Evolutionary conservation across 2,113 vertebrate genomes (phyloP).

Genomic region (Cavia porcellus): DNA sequence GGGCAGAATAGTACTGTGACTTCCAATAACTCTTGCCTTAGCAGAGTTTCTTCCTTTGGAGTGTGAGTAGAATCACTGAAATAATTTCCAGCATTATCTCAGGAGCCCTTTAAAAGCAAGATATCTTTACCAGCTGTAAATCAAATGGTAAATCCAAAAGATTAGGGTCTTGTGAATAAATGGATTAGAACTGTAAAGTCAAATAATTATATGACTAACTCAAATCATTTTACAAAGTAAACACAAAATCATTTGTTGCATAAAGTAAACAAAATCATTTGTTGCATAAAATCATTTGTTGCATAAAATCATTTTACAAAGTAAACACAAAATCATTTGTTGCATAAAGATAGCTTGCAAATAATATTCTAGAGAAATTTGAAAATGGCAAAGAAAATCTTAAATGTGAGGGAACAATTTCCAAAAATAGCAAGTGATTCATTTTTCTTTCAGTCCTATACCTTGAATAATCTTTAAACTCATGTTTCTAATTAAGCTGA

Average conservation of each 20-base stretch:
- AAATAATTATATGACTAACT: slow-evolving; percentile 24
- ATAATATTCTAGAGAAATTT: slow-evolving; percentile 40
- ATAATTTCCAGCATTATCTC: background rate
- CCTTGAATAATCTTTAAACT: background rate
- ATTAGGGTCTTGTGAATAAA: background rate
- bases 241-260: no score
- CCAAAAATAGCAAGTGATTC: background rate
- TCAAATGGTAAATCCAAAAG: background rate
- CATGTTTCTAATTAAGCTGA: background rate
- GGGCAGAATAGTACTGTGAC: background rate
- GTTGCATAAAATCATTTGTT: no score
- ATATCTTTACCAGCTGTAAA: background rate
- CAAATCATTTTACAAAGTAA: slow-evolving; percentile 8
- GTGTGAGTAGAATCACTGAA: background rate
- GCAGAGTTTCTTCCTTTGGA: background rate
- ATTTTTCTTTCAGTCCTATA: background rate
- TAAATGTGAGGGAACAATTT: background rate
- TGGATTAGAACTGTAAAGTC: background rate
- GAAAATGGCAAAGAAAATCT: background rate
- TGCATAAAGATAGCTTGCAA: background rate
- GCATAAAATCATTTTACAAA: no score
- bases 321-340: background rate
- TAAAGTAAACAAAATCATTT: no score
- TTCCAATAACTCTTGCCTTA: background rate
- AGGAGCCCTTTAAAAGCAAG: background rate